Percentiles rank a stretch among this genome's conserved stretches.
Conservation (phyloP, 2,113 vertebrate genomes). For the Crypturellus undulatus region DNA sequence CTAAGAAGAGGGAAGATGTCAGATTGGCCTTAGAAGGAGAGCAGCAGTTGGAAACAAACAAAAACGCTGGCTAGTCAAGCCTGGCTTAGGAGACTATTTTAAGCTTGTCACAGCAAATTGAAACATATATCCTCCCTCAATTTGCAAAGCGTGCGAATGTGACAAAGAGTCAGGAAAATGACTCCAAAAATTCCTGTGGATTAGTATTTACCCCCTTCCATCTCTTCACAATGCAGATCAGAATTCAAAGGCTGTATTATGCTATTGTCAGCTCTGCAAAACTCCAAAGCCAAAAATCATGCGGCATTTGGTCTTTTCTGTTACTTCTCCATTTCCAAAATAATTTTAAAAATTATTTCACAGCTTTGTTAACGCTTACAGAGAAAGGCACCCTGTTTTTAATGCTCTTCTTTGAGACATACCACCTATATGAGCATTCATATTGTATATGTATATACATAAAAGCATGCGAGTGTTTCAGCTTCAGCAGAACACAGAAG, state of each 20-base stretch:
- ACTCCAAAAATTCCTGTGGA: not conserved
- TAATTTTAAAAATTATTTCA: not conserved
- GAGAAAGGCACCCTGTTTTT: not conserved
- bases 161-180: not conserved
- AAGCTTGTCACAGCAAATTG: not conserved
- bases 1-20: not conserved
- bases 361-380: not conserved
- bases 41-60: not conserved
- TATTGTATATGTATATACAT: too few species aligned
- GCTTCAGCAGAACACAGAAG: not conserved
- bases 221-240: not conserved
- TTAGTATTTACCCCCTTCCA: not conserved
- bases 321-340: not conserved
- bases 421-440: not conserved
- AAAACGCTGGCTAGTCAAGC: not conserved
- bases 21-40: not conserved
- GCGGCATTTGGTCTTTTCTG: not conserved
- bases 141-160: not conserved
- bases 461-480: not conserved
- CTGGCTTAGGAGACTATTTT: not conserved
- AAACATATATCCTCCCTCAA: not conserved
- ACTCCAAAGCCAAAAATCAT: not conserved
- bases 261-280: not conserved
- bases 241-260: not conserved
- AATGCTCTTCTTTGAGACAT: rapidly evolving